These are phyloP conservation scores for Diarsia rubi DNA, from an alignment of 2,888 invertebrate species.

Conservation along the genomic window DNA sequence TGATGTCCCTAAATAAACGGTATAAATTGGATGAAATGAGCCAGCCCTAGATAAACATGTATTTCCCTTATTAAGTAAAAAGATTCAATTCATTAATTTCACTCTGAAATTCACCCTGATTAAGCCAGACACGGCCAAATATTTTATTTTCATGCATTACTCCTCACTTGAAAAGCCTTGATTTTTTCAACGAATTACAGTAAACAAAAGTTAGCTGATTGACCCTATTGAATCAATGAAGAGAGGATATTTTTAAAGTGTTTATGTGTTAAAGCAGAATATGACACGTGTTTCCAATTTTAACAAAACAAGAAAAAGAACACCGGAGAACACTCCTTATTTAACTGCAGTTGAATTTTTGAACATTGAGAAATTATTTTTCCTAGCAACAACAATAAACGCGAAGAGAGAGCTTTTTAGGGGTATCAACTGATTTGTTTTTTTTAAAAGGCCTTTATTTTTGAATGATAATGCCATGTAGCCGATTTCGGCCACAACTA, in stretches of 20 bases:
- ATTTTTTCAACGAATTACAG: background rate
- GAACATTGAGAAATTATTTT: background rate
- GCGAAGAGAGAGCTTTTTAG: background rate
- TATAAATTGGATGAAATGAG: background rate
- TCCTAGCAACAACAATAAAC: too few relatives aligned
- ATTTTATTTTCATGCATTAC: background rate
- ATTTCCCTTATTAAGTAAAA: background rate
- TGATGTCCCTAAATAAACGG: background rate
- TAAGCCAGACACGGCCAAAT: background rate
- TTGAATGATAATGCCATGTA: background rate
- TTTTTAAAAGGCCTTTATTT: too few relatives aligned
- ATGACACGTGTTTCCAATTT: background rate
- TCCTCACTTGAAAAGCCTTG: slow-evolving; percentile 1
- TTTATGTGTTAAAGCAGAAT: too few relatives aligned
- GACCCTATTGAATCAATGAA: background rate
- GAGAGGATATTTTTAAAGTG: background rate
- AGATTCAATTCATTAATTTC: background rate
- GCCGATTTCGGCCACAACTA: too few relatives aligned
- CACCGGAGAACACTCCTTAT: too few relatives aligned
- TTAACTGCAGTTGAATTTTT: background rate
- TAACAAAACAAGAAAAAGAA: background rate
- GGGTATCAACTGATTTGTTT: too few relatives aligned
- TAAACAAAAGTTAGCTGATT: background rate
- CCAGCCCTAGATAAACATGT: background rate
- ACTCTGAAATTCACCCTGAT: background rate